Evolutionary conservation across 2,113 vertebrate species (phyloP).

Genomic region (Otolemur garnettii): DNA sequence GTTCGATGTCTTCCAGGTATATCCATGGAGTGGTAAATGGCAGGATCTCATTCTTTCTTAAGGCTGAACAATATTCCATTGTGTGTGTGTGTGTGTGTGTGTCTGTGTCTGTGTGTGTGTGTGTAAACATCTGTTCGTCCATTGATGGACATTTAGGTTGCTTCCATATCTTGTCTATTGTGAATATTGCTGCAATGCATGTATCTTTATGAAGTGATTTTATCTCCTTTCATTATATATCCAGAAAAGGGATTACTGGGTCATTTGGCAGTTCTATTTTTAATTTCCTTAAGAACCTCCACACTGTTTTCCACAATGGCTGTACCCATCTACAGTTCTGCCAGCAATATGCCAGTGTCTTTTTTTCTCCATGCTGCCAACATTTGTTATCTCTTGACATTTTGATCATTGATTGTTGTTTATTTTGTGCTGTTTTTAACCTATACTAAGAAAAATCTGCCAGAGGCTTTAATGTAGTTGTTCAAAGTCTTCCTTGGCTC

Average conservation of each 20-base stretch:
- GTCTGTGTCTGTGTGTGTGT: not conserved
- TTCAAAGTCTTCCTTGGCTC: not conserved
- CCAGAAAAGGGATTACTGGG: too few relatives aligned
- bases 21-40: not conserved
- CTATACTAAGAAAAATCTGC: not conserved
- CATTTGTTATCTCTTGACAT: not conserved
- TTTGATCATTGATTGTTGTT: not conserved
- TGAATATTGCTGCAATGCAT: too few relatives aligned
- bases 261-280: not conserved
- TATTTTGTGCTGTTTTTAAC: not conserved
- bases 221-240: too few relatives aligned
- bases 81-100: not conserved
- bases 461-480: not conserved
- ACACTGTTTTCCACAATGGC: not conserved
- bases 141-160: too few relatives aligned
- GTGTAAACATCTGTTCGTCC: too few relatives aligned
- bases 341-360: not conserved
- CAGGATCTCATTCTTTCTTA: not conserved
- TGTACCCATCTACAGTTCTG: not conserved
- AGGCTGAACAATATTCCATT: not conserved
- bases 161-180: too few relatives aligned
- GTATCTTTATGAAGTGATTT: too few relatives aligned
- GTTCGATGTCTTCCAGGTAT: not conserved
- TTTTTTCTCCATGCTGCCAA: not conserved
- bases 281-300: not conserved